Evolutionary conservation across 2,888 invertebrate genomes (phyloP), one percentile per base, ranked within the genome.

Genomic region (Noctua comes): DNA sequence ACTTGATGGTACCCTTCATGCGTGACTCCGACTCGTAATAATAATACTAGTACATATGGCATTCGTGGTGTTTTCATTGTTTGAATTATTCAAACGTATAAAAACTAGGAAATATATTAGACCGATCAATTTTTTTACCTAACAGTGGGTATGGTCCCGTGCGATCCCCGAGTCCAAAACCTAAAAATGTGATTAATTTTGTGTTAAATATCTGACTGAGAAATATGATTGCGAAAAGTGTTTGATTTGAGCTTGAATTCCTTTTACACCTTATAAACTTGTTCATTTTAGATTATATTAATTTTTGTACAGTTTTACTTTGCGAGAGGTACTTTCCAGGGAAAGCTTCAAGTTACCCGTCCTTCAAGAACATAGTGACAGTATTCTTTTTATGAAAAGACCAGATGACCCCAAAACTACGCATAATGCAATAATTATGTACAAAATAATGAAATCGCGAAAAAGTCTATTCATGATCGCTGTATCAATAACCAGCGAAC

Each of bases 401-500:
- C 57, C n/a, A 40, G 0, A 16, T 18, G 10, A 51, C 2, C 21
- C 16, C 13, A n/a, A 75, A 46, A 46, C 31, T 8, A 46, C 5
- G 31, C 46, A 72, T 18, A 18, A 16, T 21, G 18, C 1, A 36
- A 59, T 62, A 36, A 62, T 7, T 24, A 36, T 16, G 48, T 51
- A 51, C 51, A 40, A 51, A 31, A 16, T 4, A 76, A 24, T 18
- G 21, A 31, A 6, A 24, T 27, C 4, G 2, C 10, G 2, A 16
- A 18, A 57, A 11, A 11, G 16, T 36, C 13, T 57, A 13, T 27
- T 57, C 27, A 36, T 18, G 24, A 62, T 16, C 21, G 18, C 18
- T 57, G 68, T 80, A 75, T 36, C 18, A 81, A 81, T 81, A 76
- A 62, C 16, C 4, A 40, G 27, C 24, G 11, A 64, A 85, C 85